Evolutionary conservation across 2,888 invertebrate genomes (phyloP).

Genomic region (Plagodis dolabraria): DNA sequence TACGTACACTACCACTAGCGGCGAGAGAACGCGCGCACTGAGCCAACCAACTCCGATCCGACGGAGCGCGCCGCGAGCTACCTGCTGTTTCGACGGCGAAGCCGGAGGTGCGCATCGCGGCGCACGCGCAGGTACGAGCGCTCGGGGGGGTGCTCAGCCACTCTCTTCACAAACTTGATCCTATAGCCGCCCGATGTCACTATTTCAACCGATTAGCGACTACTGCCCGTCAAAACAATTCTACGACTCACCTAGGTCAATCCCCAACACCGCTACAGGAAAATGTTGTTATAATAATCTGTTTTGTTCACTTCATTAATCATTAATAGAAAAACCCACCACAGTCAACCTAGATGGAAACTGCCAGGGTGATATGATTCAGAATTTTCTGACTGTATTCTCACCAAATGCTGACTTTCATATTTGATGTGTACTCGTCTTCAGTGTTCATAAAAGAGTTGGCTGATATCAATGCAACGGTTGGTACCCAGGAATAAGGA

Average conservation of each 20-base stretch:
- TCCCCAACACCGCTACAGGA: constrained; percentile 7
- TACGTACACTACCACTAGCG: constrained; percentile 80
- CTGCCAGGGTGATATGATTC: neutral
- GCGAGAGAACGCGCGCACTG: constrained; percentile 84
- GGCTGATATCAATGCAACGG: constrained; percentile 1
- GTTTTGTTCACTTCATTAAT: neutral
- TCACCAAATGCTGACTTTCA: neutral
- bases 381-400: neutral
- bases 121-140: constrained; percentile 74
- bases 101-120: constrained; percentile 80
- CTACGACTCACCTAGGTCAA: constrained; percentile 18
- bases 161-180: constrained; percentile 50
- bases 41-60: constrained; percentile 52
- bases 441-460: constrained; percentile 27
- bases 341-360: constrained; percentile 1
- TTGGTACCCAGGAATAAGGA: constrained; percentile 16
- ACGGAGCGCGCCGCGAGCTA: constrained; percentile 63
- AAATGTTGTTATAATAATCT: constrained; percentile 8
- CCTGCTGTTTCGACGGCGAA: constrained; percentile 66
- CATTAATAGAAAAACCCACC: neutral
- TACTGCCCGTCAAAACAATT: constrained; percentile 55
- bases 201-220: constrained; percentile 22
- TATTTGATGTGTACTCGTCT: constrained; percentile 23
- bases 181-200: constrained; percentile 40
- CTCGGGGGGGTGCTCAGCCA: constrained; percentile 48